Evolutionary conservation across 2,888 invertebrate species (phyloP), one percentile per base, ranked within the genome.

Genomic region (Nomada lathburiana): DNA sequence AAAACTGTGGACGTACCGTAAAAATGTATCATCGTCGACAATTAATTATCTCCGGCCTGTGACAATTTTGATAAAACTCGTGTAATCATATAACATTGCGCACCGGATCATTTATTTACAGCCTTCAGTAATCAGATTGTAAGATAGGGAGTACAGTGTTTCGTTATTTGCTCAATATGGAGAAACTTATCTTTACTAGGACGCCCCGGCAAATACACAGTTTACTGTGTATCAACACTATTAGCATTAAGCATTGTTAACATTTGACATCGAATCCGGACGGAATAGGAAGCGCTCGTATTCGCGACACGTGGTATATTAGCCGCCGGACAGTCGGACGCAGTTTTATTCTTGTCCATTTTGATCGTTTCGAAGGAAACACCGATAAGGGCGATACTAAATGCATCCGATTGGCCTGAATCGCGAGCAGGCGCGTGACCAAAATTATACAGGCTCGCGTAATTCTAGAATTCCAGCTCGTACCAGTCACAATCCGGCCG

Each of bases 371-470:
- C 26, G 69, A 53, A 75, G 69, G 65, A 50, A 80, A 74, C 60
- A 36, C 72, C 67, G 71, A 87, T 85, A 85, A 82, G 76, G 74
- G 16, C n/a, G 53, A 65, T 44, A 52, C 59, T 23, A 50, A 53
- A 77, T 57, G 26, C 59, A 74, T 79, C 72, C 53, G 55, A 80
- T 82, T 75, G 72, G 47, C 70, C 69, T 59, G 67, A 62, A 87
- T 86, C 73, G 75, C 69, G 82, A 83, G 44, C 71, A 47, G 64
- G 18, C 71, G 53, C 73, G 64, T 70, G 79, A 86, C 76, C 60
- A 72, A 86, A 85, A 83, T 87, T 87, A 85, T 76, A 67, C 60
- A 52, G 23, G 26, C 36, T 57, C 55, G 20, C 42, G 74, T 72
- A 79, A 83, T 79, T 76, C 70, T 76, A 44, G 73, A 86, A 65